Evolutionary conservation across 2,797 vertebrate genomes (phyloP), one percentile per base, ranked within the genome.

Genomic region (Hyperoplus immaculatus): DNA sequence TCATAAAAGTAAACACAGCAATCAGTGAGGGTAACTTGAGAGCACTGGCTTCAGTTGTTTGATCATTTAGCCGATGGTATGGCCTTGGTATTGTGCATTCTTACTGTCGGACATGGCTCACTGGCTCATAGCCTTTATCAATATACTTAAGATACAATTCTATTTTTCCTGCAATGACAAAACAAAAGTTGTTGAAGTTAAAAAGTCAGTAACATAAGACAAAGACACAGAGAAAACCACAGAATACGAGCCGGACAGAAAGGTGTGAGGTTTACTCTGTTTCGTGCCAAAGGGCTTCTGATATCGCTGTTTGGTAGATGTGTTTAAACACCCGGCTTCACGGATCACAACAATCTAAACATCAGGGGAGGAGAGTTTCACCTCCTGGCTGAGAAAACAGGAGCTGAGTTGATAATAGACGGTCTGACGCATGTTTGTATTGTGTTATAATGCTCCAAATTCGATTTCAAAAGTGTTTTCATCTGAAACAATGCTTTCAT

Each of bases 1-100:
- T 36, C 36, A 51, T 57, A 69, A 50, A 60, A 68, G 71, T 13
- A 67, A 75, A 80, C 54, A 75, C 46, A 60, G 42, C 46, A 4
- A 45, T 70, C 53, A 56, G 58, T 6, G 50, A 63, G 58, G 75
- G 42, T 45, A 51, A 62, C 43, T 18, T 38, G 58, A 78, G 65
- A 72, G 53, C 64, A 16, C 13, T 5, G 0, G 47, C 49, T 64
- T 60, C 59, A 7, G 47, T 15, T 65, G 47, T 69, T 53, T 11
- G 13, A 18, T 5, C 41, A 45, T 15, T 18, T 18, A 36, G 69
- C 38, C 68, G 64, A 57, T 47, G 59, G 67, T 16, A 4, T 36
- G 2, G 62, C 64, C 39, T 47, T 10, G 1, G 12, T 76, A 3
- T 6, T 69, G 15, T 47, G 55, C 56, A 51, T 29, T 6, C 54